Conservation (phyloP, 2,888 invertebrate genomes). For the Anoncus sp. region DNA sequence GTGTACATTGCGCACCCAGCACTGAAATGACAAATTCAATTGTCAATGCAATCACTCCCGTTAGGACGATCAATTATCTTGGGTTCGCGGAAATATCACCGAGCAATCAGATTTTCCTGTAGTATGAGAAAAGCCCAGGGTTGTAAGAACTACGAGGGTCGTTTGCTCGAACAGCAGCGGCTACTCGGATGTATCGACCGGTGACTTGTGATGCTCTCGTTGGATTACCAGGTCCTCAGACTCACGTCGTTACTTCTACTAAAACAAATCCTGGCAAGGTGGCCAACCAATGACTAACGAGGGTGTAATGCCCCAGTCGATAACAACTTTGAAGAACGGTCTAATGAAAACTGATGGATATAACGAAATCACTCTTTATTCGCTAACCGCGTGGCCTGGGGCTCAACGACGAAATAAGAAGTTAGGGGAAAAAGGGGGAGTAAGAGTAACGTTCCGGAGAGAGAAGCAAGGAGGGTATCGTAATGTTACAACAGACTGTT, state of each 20-base stretch:
- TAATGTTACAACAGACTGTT: conserved; percentile 54
- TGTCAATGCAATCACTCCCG: conserved; percentile 21
- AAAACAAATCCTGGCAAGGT: conserved; percentile 3
- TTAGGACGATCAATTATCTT: conserved; percentile 9
- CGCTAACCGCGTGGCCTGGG: conserved; percentile 27
- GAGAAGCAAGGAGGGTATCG: conserved; percentile 35
- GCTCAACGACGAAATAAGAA: conserved; percentile 15
- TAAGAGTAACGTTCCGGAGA: conserved; percentile 22
- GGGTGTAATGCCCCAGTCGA: conserved; percentile 6
- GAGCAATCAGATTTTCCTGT: neutral
- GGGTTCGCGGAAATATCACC: conserved; percentile 6
- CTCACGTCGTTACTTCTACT: conserved; percentile 3
- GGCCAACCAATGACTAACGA: conserved; percentile 4
- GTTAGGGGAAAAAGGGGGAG: conserved; percentile 7
- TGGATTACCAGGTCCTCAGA: neutral
- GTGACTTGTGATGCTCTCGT: conserved; percentile 4
- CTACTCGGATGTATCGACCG: neutral
- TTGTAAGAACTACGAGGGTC: conserved; percentile 2
- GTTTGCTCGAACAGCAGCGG: conserved; percentile 16
- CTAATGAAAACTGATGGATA: conserved; percentile 68
- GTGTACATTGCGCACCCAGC: neutral
- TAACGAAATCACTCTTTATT: conserved; percentile 66
- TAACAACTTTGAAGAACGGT: conserved; percentile 51
- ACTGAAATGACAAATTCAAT: conserved; percentile 1
- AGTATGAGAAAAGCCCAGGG: neutral